phyloP scores from a whole-genome alignment of 2,113 vertebrate species.

The Progne subis region DNA sequence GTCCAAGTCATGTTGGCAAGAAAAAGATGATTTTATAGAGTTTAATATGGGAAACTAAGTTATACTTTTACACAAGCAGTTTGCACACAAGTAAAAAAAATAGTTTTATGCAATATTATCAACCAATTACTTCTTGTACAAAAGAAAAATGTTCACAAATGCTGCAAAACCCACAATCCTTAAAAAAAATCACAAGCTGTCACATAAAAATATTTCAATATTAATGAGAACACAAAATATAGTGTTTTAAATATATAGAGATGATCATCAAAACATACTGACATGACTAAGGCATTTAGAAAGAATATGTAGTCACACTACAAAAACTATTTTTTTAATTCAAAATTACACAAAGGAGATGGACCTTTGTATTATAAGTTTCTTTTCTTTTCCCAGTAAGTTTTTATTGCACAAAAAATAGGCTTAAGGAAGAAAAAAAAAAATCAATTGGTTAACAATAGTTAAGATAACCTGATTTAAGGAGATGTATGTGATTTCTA shows the following conservation, averaged over 20 bases:
- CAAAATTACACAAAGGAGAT: neutral
- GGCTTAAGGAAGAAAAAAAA: neutral
- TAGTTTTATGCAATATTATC: neutral
- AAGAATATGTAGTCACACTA: neutral
- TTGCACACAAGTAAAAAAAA: neutral
- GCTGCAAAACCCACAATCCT: neutral
- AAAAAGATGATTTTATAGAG: conserved; percentile 78
- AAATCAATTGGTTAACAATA: neutral
- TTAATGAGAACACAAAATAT: neutral
- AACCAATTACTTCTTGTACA: neutral
- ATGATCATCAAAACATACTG: neutral
- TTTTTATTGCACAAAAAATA: neutral
- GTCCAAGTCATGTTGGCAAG: conserved; percentile 82
- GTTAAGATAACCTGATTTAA: neutral
- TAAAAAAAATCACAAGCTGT: neutral
- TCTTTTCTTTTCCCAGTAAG: neutral
- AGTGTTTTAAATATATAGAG: neutral
- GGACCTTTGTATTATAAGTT: neutral
- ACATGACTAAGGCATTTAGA: neutral
- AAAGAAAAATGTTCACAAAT: neutral
- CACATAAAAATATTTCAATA: neutral
- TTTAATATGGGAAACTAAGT: conserved; percentile 74
- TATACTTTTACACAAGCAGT: neutral
- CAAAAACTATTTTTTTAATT: neutral
- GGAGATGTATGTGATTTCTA: neutral